Evolutionary conservation across 2,113 vertebrate species (phyloP).

Genomic region (Ia io): DNA sequence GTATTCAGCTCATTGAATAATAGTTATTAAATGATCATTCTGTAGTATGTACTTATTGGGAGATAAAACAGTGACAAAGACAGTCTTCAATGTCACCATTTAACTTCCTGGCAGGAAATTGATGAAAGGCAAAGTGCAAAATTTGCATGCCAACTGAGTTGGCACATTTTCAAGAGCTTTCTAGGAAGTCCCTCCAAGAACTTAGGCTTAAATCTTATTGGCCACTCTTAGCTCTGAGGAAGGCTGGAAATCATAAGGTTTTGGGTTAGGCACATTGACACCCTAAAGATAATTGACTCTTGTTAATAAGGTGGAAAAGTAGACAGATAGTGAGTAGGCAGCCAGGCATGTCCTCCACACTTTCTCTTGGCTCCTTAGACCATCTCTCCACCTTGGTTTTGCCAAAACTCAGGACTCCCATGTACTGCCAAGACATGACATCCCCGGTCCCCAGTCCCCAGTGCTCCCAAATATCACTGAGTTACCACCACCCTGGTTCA

Average conservation of each 20-base stretch:
- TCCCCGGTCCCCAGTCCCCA: neutral
- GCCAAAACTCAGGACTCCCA: neutral
- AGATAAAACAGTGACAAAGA: neutral
- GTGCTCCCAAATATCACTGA: no score
- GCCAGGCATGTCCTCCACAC: neutral
- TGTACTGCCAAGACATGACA: rapidly evolving
- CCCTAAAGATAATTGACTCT: neutral
- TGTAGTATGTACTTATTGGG: neutral
- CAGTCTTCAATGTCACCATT: neutral
- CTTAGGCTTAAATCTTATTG: neutral
- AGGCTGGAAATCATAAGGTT: neutral
- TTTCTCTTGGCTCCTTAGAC: neutral
- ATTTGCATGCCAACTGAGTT: neutral
- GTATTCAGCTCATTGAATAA: neutral
- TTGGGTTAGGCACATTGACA: neutral
- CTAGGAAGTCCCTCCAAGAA: neutral
- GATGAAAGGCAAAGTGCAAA: neutral
- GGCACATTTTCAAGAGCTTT: neutral
- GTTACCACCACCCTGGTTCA: neutral
- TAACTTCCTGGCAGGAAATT: neutral
- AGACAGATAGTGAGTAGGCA: neutral
- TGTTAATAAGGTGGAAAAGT: neutral
- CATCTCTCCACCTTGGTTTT: neutral
- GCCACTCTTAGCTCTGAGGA: neutral
- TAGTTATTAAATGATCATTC: neutral